Base-by-base conservation (phyloP, 2,797 vertebrate genomes). In the Enteromius thamalakanensis region DNA sequence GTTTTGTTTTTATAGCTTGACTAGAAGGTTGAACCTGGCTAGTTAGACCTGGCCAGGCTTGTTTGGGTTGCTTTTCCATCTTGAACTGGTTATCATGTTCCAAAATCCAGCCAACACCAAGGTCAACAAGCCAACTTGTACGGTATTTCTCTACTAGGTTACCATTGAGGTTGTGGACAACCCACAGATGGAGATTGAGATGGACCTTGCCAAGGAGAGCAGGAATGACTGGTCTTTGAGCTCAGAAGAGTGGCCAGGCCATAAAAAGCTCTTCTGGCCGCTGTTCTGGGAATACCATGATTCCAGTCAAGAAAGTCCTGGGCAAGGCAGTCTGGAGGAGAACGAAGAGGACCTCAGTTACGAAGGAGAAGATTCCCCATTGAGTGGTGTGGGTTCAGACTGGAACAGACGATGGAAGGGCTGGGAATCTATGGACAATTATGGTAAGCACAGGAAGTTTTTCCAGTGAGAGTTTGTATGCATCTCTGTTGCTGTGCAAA, bases 241-340 rank as follows among this genome's bases (percentile, higher is more conserved):
- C 0, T 91, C 95, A 1, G 92, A 95, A 9, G 92, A 95, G 81
- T 96, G 96, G 96, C 65, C 91, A 29, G 93, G 92, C 14, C 89
- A 96, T 91, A 95, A 94, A 84, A 94, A 96, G 76, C 88, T 96
- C 26, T 96, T 97, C 91, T 96, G 95, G 96, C 95, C 96, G 0
- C 92, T 97, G 84, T 96, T 97, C 89, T 96, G 96, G 97, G 94
- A 96, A 77, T 96, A 96, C 86, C 93, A 91, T 0, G 96, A 96
- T 19, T 91, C 90, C 2, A 15, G 78, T 8, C 91, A 92, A 76
- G 92, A 85, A 4, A 85, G 88, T 21, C 82, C 86, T 23, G 91
- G 93, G 42, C 87, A 87, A 1, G 91, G 87, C 19, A 89, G 93
- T 72, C 82, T 91, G 19, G 94, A 93, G 55, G 88, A 93, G 2